These are phyloP conservation scores for Centropristis striata DNA, from an alignment of 2,113 vertebrate species.

Conservation along the genomic window DNA sequence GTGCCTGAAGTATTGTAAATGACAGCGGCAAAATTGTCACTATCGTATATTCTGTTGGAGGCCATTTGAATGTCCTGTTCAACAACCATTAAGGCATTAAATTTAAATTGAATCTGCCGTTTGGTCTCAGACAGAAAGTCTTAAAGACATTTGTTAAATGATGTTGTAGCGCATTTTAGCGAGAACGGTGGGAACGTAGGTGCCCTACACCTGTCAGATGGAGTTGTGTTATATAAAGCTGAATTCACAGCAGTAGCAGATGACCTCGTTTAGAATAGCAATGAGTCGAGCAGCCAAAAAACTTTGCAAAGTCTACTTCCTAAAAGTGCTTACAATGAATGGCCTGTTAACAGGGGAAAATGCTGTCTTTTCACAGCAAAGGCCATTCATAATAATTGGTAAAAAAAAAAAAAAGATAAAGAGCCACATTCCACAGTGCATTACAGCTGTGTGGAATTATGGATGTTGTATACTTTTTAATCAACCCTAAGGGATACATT, in stretches of 20 bases:
- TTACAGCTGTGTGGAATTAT: neutral
- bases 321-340: slow-evolving; percentile 40
- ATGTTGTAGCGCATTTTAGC: slow-evolving; percentile 26
- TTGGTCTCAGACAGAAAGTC: neutral
- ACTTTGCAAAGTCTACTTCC: slow-evolving; percentile 38
- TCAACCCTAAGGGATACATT: neutral
- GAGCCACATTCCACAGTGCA: neutral
- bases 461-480: neutral
- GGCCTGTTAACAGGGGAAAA: slow-evolving; percentile 17
- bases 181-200: slow-evolving; percentile 5
- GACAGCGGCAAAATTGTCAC: slow-evolving; percentile 50
- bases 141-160: slow-evolving; percentile 25
- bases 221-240: slow-evolving; percentile 50
- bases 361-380: neutral
- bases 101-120: slow-evolving; percentile 43
- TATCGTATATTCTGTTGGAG: neutral
- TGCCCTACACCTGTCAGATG: slow-evolving; percentile 62
- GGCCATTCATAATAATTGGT: neutral
- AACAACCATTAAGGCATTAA: slow-evolving; percentile 53
- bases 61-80: slow-evolving; percentile 28
- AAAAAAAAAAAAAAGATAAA: neutral
- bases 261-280: slow-evolving; percentile 68
- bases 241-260: slow-evolving; percentile 53
- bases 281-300: slow-evolving; percentile 25
- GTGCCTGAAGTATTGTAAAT: slow-evolving; percentile 34